Percentiles rank a stretch among this genome's conserved stretches.
Conservation (phyloP, 2,113 vertebrate species). For the Amblyopsis rosae region DNA sequence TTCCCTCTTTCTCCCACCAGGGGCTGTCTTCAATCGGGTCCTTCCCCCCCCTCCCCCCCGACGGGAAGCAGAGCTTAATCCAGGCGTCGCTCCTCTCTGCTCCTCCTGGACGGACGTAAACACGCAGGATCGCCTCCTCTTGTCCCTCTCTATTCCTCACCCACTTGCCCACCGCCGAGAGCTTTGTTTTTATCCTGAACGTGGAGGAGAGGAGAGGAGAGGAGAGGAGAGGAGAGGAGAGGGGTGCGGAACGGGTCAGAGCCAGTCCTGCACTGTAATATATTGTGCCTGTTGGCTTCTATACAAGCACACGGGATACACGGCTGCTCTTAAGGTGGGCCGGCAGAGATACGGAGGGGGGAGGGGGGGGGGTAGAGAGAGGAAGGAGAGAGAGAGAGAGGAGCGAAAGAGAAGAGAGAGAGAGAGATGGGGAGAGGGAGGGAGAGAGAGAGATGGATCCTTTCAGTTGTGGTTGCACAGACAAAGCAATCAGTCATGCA, state of each 20-base stretch:
- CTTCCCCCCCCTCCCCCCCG: conserved; percentile 36
- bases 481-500: conserved; percentile 73
- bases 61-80: not conserved
- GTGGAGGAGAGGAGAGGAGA: conserved; percentile 44
- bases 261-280: conserved; percentile 84
- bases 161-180: conserved; percentile 39
- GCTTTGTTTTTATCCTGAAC: conserved; percentile 57
- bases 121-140: not conserved
- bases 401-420: conserved; percentile 13
- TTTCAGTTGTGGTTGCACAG: conserved; percentile 69
- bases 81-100: conserved; percentile 10
- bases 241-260: conserved; percentile 82
- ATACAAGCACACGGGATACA: conserved; percentile 83
- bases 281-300: conserved; percentile 87
- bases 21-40: conserved; percentile 54
- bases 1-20: not conserved
- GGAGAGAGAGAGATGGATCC: conserved; percentile 52
- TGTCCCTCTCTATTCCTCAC: conserved; percentile 1
- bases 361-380: not conserved
- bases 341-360: conserved; percentile 57
- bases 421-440: conserved; percentile 17
- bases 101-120: conserved; percentile 23
- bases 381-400: conserved; percentile 2
- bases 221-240: conserved; percentile 26
- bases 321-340: conserved; percentile 83